Base-by-base conservation (phyloP, 1,140 invertebrate species). In the Euura lappo region DNA sequence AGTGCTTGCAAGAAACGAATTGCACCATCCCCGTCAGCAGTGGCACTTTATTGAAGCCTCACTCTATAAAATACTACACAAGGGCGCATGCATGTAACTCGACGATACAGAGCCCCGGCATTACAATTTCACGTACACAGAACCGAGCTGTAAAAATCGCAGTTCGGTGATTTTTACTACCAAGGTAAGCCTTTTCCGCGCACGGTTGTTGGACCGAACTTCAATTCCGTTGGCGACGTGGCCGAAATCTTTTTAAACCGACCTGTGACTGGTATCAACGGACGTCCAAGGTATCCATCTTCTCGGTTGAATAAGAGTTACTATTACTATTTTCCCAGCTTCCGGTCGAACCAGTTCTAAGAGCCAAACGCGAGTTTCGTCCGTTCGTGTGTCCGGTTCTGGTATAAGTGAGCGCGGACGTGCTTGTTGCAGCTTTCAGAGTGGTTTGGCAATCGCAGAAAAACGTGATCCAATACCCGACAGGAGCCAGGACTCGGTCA, bases 381-480 rank as follows among this genome's bases (percentile, higher is more conserved):
- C 28, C 28, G 28, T 28, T 28, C 28, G 28, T 28, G 28, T 28
- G 28, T 28, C 28, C 28, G 28, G 28, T 28, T 28, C 28, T 28
- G 28, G 28, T 28, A 28, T 28, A 28, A 28, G 28, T 28, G 28
- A 28, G 28, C 28, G 28, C 28, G 28, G 51, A 60, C 6, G 51
- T 60, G 51, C 3, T 60, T 60, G 51, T 60, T 60, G 51, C 51
- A 60, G 51, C 51, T n/a, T n/a, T 60, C 8, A 60, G 51, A 60
- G 51, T n/a, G 13, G 51, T 28, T n/a, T 8, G 51, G 51, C 51
- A 60, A 60, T 60, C 10, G 51, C 13, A n/a, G 51, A 60, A 60
- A 60, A 60, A 60, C 51, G 51, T 60, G 51, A 60, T 60, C 51
- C 51, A 60, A 60, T 60, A 60, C 51, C 51, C 51, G 8, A n/a